Conservation (phyloP, 2,888 invertebrate genomes). For the Cryptocephalus primarius region DNA sequence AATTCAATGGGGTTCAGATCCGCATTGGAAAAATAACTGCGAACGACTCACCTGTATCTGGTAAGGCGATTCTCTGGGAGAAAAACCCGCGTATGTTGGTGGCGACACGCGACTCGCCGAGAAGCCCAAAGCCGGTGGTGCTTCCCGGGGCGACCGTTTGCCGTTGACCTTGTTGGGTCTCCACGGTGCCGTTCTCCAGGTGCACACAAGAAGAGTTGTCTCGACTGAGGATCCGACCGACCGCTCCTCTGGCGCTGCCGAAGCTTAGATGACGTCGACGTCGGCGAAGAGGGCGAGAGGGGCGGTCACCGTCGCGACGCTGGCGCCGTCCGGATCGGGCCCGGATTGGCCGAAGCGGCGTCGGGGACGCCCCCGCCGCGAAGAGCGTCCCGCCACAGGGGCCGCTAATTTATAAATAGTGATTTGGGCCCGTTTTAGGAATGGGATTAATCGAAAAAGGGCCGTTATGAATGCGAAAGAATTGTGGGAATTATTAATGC, state of each 20-base stretch:
- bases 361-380: slow-evolving; percentile 1
- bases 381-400: slow-evolving; percentile 30
- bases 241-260: slow-evolving; percentile 27
- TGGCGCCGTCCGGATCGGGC: slow-evolving; percentile 17
- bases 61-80: slow-evolving; percentile 54
- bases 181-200: slow-evolving; percentile 37
- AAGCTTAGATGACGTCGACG: slow-evolving; percentile 34
- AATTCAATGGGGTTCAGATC: background rate
- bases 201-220: slow-evolving; percentile 26
- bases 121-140: slow-evolving; percentile 45
- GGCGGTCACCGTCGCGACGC: slow-evolving; percentile 17
- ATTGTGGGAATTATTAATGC: slow-evolving; percentile 5
- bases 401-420: slow-evolving; percentile 11
- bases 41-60: slow-evolving; percentile 56
- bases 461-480: slow-evolving; percentile 6
- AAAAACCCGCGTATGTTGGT: slow-evolving; percentile 64
- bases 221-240: slow-evolving; percentile 16
- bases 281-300: slow-evolving; percentile 27
- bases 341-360: slow-evolving; percentile 3
- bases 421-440: slow-evolving; percentile 3
- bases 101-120: slow-evolving; percentile 57
- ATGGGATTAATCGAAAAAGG: slow-evolving; percentile 6
- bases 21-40: background rate
- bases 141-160: slow-evolving; percentile 32
- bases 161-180: slow-evolving; percentile 26